Evolutionary conservation across 2,888 invertebrate species (phyloP).

Genomic region (Sarcophaga variegata): DNA sequence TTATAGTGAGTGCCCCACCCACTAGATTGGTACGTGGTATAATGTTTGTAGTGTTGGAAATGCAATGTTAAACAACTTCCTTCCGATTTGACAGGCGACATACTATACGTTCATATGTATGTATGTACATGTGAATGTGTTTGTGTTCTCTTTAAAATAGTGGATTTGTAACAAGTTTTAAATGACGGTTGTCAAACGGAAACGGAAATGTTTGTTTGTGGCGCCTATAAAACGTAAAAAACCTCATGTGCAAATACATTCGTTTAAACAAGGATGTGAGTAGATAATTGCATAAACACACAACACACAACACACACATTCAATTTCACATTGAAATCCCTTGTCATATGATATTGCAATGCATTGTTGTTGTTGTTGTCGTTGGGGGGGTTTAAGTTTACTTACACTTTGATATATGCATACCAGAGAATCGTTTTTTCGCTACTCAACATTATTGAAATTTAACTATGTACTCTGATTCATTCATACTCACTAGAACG

Average conservation of each 20-base stretch:
- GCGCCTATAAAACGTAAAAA: conserved; percentile 5
- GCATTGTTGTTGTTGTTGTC: not conserved
- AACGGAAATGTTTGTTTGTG: conserved; percentile 63
- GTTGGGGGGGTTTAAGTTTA: not conserved
- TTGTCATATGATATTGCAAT: too few relatives aligned
- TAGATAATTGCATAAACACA: conserved; percentile 1
- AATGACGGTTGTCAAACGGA: conserved; percentile 63
- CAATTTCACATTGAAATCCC: not conserved
- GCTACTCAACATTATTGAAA: too few relatives aligned
- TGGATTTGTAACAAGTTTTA: conserved; percentile 26
- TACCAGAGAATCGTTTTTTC: too few relatives aligned
- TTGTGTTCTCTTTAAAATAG: too few relatives aligned
- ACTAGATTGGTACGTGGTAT: not conserved
- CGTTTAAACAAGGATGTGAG: not conserved
- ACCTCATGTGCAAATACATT: not conserved
- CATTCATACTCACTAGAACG: too few relatives aligned
- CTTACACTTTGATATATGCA: not conserved
- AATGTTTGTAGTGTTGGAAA: conserved; percentile 34
- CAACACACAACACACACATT: conserved; percentile 9
- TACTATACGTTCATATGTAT: not conserved
- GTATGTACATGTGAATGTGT: not conserved
- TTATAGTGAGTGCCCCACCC: conserved; percentile 10
- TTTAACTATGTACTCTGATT: too few relatives aligned
- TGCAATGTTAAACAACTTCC: conserved; percentile 69
- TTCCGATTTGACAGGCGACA: conserved; percentile 48